Evolutionary conservation across 2,113 vertebrate species (phyloP).

Genomic region (Leiothrix lutea): DNA sequence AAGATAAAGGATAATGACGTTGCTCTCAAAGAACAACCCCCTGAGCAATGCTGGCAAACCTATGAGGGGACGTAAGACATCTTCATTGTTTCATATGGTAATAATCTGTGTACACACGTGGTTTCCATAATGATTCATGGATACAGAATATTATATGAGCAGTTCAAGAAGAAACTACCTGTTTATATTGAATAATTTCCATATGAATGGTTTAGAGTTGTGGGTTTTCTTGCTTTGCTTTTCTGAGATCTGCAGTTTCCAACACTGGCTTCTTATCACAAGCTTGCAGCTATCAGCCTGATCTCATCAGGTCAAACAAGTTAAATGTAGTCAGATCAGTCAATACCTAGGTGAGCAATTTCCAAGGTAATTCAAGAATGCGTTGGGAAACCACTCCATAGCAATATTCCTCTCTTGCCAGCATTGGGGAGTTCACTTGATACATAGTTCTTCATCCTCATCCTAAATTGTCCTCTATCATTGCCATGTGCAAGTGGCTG

Average conservation of each 20-base stretch:
- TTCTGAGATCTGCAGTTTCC: not conserved
- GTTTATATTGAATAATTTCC: not conserved
- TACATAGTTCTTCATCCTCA: not conserved
- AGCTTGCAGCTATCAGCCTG: not conserved
- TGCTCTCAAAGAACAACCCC: not conserved
- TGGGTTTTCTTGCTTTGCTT: not conserved
- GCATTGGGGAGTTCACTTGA: not conserved
- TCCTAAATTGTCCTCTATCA: not conserved
- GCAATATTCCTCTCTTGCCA: not conserved
- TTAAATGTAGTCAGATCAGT: not conserved
- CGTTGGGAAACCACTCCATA: not conserved
- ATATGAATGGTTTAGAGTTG: not conserved
- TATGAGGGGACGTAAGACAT: not conserved
- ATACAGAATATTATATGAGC: not conserved
- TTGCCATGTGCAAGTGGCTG: not conserved
- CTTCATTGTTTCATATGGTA: not conserved
- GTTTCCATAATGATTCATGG: not conserved
- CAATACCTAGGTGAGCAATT: not conserved
- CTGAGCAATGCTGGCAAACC: not conserved
- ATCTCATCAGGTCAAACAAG: conserved; percentile 21
- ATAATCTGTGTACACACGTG: not conserved
- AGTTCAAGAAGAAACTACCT: not conserved
- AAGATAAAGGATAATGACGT: conserved; percentile 4
- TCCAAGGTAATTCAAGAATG: not conserved
- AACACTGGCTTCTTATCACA: conserved; percentile 13